A percentile compares a stretch with the other conserved stretches of the same genome.
phyloP scores from a whole-genome alignment of 1,140 invertebrate species.

The Bombus fervidus region DNA sequence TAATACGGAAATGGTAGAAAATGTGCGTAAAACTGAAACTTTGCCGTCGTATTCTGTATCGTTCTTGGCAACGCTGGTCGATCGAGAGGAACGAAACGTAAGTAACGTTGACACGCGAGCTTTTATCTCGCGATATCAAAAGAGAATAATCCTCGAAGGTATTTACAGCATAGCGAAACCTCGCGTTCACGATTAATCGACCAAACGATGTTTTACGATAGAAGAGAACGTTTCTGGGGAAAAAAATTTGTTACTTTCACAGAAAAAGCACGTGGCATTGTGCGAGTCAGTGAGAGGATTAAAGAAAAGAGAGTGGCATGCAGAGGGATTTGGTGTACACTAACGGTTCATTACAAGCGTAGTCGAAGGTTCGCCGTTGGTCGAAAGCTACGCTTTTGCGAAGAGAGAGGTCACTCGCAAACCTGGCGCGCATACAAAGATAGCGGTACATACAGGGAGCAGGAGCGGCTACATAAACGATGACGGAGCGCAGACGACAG shows the following conservation, averaged over 20 bases:
- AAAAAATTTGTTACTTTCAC: background rate
- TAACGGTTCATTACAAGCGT: conserved; percentile 61
- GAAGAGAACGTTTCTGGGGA: background rate
- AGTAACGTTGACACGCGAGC: background rate
- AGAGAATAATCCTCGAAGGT: background rate
- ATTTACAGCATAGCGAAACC: background rate
- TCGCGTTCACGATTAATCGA: background rate
- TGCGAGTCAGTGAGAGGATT: background rate
- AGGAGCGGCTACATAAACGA: conserved; percentile 55
- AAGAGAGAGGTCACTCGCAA: conserved; percentile 34
- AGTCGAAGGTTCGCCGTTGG: conserved; percentile 48
- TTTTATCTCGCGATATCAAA: too few relatives aligned
- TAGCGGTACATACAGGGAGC: background rate
- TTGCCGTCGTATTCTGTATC: background rate
- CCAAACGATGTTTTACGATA: background rate
- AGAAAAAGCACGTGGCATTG: background rate
- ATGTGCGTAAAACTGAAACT: conserved; percentile 22
- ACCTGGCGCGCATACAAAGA: conserved; percentile 41
- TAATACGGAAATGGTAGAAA: conserved; percentile 36
- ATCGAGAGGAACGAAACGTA: too few relatives aligned
- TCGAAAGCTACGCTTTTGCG: conserved; percentile 50
- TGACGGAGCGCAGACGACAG: conserved; percentile 54
- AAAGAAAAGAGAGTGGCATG: conserved; percentile 6
- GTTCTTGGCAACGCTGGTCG: background rate
- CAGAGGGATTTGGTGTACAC: conserved; percentile 30